These are phyloP conservation scores for Myathropa florea DNA, from an alignment of 2,888 invertebrate species.

Conservation along the genomic window DNA sequence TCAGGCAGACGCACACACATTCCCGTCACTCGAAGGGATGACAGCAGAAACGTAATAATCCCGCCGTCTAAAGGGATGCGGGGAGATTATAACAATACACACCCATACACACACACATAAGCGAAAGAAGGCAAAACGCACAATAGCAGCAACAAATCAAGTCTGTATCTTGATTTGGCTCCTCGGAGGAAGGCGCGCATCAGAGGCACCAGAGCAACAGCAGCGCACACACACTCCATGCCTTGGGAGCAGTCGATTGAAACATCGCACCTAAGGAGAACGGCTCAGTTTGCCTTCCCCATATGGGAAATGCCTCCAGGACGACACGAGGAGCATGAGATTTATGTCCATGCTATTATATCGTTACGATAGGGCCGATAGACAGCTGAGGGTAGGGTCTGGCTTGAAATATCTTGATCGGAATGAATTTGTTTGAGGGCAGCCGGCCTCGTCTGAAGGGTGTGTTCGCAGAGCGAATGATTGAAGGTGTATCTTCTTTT, in stretches of 20 bases:
- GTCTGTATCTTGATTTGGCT: constrained; percentile 50
- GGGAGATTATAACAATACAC: constrained; percentile 58
- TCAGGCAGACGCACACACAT: background rate
- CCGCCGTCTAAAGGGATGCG: constrained; percentile 48
- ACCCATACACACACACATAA: constrained; percentile 1
- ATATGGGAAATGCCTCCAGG: constrained; percentile 48
- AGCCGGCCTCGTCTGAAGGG: background rate
- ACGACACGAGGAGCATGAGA: constrained; percentile 24
- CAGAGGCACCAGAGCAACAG: background rate
- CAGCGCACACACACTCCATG: constrained; percentile 25
- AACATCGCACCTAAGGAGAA: constrained; percentile 46
- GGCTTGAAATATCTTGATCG: constrained; percentile 18
- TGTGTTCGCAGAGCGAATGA: background rate
- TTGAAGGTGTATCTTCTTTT: background rate
- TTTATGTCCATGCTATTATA: constrained; percentile 48
- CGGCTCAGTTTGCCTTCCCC: constrained; percentile 28
- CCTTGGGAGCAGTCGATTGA: constrained; percentile 55
- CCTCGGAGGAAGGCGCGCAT: constrained; percentile 8
- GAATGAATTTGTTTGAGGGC: constrained; percentile 6
- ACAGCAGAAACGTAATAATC: constrained; percentile 18
- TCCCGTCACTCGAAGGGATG: background rate
- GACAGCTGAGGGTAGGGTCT: constrained; percentile 6
- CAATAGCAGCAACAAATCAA: constrained; percentile 41
- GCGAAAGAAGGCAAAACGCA: too few relatives aligned
- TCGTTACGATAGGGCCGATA: constrained; percentile 18